Percentiles rank a stretch among this genome's conserved stretches.
Evolutionary conservation across 2,797 vertebrate species (phyloP).

Genomic region (Enteromius mattozi): DNA sequence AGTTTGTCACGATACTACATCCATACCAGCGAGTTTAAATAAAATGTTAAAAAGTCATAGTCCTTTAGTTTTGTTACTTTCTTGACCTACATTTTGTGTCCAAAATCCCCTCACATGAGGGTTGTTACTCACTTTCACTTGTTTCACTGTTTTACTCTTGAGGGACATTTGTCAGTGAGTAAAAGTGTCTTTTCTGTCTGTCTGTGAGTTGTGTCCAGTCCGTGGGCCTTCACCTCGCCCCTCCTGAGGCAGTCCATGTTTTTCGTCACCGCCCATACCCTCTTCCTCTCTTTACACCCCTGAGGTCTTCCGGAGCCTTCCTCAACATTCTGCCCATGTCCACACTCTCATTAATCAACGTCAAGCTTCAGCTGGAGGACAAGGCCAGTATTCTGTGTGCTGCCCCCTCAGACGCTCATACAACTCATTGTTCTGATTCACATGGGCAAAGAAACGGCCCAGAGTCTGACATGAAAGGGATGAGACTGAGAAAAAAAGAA

Average conservation of each 20-base stretch:
- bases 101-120: background rate
- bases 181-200: conserved; percentile 49
- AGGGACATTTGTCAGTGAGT: conserved; percentile 61
- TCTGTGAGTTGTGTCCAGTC: conserved; percentile 43
- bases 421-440: conserved; percentile 97
- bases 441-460: conserved; percentile 82
- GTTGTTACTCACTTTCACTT: background rate
- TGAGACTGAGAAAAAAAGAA: conserved; percentile 83
- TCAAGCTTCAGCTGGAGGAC: conserved; percentile 88
- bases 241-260: conserved; percentile 60
- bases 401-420: conserved; percentile 84
- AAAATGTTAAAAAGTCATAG: background rate
- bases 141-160: conserved; percentile 48
- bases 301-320: conserved; percentile 79
- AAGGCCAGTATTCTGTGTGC: conserved; percentile 91
- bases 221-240: conserved; percentile 38
- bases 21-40: background rate
- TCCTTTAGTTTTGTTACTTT: background rate
- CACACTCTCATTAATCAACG: conserved; percentile 99
- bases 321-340: conserved; percentile 87
- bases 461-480: conserved; percentile 89
- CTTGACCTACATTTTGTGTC: background rate
- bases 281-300: conserved; percentile 81
- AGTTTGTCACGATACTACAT: background rate
- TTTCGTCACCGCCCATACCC: conserved; percentile 63